phyloP scores from a whole-genome alignment of 2,888 invertebrate species.

The Campaea margaritaria region DNA sequence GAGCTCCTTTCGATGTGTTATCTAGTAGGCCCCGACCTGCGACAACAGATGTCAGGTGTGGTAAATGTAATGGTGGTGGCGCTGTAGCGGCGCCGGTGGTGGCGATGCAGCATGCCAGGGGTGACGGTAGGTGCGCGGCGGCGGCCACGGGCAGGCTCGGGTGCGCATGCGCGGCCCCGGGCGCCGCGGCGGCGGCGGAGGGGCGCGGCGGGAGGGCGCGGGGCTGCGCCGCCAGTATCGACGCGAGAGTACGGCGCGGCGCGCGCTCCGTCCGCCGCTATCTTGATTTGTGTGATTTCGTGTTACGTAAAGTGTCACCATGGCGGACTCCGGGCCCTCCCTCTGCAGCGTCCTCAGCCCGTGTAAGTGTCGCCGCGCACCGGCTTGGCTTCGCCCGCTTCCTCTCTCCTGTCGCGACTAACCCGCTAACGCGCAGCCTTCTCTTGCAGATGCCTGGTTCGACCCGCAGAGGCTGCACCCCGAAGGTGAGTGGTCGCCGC shows the following conservation, averaged over 20 bases:
- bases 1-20: background rate
- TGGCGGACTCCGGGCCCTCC: conserved; percentile 80
- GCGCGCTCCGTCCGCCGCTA: conserved; percentile 77
- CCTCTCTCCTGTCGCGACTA: conserved; percentile 78
- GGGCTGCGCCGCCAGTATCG: conserved; percentile 79
- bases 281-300: conserved; percentile 50
- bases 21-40: conserved; percentile 20
- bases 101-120: conserved; percentile 32
- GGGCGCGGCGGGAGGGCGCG: conserved; percentile 55
- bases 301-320: conserved; percentile 81
- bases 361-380: conserved; percentile 68
- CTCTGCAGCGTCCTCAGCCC: conserved; percentile 81
- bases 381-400: conserved; percentile 68
- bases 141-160: conserved; percentile 39
- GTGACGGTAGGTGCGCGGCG: conserved; percentile 42
- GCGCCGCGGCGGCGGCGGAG: conserved; percentile 41
- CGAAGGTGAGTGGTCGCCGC: conserved; percentile 89
- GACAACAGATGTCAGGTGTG: conserved; percentile 10
- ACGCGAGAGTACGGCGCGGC: conserved; percentile 85
- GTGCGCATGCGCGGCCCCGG: conserved; percentile 42
- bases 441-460: conserved; percentile 96
- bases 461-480: conserved; percentile 96
- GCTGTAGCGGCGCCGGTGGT: background rate
- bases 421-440: conserved; percentile 85
- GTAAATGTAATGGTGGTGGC: conserved; percentile 9